Conservation (phyloP, 2,113 vertebrate species). For the Telmatochromis sp. region DNA sequence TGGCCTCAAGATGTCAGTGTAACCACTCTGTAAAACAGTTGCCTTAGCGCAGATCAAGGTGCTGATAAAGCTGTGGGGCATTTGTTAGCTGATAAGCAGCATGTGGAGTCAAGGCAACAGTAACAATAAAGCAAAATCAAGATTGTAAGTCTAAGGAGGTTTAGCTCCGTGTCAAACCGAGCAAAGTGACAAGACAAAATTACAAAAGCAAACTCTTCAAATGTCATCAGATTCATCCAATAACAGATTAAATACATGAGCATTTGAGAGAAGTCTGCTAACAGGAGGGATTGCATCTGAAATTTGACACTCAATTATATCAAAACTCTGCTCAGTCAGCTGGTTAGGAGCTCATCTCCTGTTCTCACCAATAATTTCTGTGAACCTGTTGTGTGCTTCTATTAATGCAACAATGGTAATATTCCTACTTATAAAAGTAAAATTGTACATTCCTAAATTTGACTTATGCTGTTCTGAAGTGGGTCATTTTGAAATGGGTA, state of each 20-base stretch:
- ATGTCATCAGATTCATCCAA: neutral
- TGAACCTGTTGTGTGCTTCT: neutral
- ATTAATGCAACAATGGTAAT: neutral
- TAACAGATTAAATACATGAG: neutral
- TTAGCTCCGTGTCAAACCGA: neutral
- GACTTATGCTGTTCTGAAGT: neutral
- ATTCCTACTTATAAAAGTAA: fast-evolving
- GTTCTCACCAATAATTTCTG: neutral
- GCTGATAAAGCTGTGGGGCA: neutral
- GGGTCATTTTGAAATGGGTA: neutral
- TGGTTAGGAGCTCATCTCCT: neutral
- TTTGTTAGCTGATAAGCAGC: neutral
- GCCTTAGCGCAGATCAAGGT: neutral
- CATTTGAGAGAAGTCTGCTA: neutral
- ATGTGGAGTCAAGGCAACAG: neutral
- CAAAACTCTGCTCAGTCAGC: neutral
- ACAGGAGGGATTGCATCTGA: neutral
- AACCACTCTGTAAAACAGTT: neutral
- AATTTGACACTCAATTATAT: neutral
- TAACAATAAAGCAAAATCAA: neutral
- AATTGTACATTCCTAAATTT: neutral
- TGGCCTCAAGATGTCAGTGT: constrained; percentile 5
- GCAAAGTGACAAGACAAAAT: neutral
- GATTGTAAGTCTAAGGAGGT: neutral
- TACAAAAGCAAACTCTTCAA: neutral